Evolutionary conservation across 2,888 invertebrate genomes (phyloP).

Genomic region (Alitta virens): DNA sequence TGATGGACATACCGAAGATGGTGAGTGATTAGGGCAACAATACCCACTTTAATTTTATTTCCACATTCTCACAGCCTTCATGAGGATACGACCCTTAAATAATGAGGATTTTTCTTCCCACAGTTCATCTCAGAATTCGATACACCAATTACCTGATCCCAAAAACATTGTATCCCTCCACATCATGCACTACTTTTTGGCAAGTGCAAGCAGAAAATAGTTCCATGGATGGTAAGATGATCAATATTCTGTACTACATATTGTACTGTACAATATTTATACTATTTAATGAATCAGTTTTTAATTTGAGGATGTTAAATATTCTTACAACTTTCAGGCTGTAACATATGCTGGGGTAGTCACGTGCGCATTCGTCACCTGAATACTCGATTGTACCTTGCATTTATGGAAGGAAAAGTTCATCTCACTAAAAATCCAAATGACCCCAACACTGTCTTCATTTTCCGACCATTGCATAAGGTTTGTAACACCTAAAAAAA

Average conservation of each 20-base stretch:
- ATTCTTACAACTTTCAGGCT: too few species aligned
- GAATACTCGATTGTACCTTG: slow-evolving; percentile 25
- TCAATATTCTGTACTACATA: too few species aligned
- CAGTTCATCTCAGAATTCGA: slow-evolving; percentile 29
- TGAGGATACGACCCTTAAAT: not conserved
- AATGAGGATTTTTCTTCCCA: not conserved
- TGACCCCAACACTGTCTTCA: slow-evolving; percentile 25
- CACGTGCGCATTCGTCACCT: slow-evolving; percentile 27
- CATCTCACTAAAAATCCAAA: slow-evolving; percentile 4
- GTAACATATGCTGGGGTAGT: slow-evolving; percentile 26
- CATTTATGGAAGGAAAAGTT: slow-evolving; percentile 1
- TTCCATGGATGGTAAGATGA: slow-evolving; percentile 19
- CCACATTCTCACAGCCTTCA: not conserved
- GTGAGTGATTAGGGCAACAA: slow-evolving; percentile 3
- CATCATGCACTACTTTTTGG: slow-evolving; percentile 21
- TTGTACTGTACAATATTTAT: too few species aligned
- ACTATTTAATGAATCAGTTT: too few species aligned
- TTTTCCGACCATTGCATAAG: slow-evolving; percentile 22
- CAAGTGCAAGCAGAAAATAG: slow-evolving; percentile 26
- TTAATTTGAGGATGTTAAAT: too few species aligned
- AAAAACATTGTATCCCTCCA: slow-evolving; percentile 26
- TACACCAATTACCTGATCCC: slow-evolving; percentile 20
- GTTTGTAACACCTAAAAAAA: not conserved
- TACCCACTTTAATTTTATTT: not conserved
- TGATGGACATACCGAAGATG: slow-evolving; percentile 17